Evolutionary conservation across 2,113 vertebrate genomes (phyloP), one percentile per base, ranked within the genome.

Genomic region (Chaetodon trifascialis): DNA sequence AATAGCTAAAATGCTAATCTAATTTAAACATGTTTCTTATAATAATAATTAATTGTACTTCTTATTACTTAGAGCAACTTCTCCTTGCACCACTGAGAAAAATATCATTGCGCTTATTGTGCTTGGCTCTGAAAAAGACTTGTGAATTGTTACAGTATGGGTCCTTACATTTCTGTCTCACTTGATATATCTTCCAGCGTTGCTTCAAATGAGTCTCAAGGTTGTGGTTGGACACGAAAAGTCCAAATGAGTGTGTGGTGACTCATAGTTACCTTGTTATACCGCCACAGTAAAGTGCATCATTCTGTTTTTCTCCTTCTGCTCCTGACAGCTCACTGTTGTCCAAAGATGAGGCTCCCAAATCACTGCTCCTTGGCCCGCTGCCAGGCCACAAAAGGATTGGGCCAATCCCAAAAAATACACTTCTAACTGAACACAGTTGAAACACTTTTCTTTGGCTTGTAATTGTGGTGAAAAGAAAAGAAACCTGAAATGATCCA

Each of bases 301-400:
- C 82, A 79, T 72, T 86, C 79, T 84, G 84, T 90, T 92, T 90
- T 91, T 80, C 80, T 83, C 67, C 77, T 67, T 70, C 69, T 59
- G 63, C 69, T 71, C 76, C 73, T 58, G 54, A 85, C 77, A 68
- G 79, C 83, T 80, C 86, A 51, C 79, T 75, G 86, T 88, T 78
- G 73, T 89, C 83, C 77, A 78, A 77, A 47, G 58, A 73, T 30
- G 83, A 91, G 72, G 60, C 70, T 83, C 82, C 54, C 16, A 58
- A 83, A 88, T 80, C 83, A 71, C 51, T 7, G 82, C 30, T 76
- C 30, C 8, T 11, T 83, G 90, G 81, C 73, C 42, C 2, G 5
- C 49, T 51, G 86, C 85, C 85, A 80, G 69, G 44, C 89, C 89
- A 83, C 89, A 88, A 38, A 84, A 66, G 73, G 79, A 85, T 76